Conservation (phyloP, 1,140 invertebrate species). For the Venustaconcha ellipsiformis region DNA sequence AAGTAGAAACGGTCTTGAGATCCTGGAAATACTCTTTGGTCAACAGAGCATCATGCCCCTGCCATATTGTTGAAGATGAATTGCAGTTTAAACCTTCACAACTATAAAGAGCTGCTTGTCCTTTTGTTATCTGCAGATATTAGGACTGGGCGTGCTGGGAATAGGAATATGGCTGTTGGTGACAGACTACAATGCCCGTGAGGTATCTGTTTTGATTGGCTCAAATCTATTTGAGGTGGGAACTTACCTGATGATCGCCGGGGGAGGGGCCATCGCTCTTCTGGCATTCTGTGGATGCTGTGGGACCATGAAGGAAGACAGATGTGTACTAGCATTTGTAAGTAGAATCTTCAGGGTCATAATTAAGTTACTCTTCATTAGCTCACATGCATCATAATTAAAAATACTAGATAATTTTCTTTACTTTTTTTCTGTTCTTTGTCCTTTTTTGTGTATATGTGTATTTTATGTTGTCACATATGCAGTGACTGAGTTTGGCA, state of each 20-base stretch:
- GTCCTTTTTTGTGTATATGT: too few species aligned
- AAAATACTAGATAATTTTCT: too few species aligned
- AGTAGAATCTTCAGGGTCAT: slow-evolving; percentile 31
- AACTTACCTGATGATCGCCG: slow-evolving; percentile 61
- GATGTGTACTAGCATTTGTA: slow-evolving; percentile 65
- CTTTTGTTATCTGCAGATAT: slow-evolving; percentile 41
- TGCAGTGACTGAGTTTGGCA: too few species aligned
- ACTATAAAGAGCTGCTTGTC: not conserved
- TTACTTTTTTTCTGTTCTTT: too few species aligned
- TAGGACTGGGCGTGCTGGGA: slow-evolving; percentile 57
- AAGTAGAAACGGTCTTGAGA: not conserved
- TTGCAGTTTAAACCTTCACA: not conserved
- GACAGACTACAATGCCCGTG: slow-evolving; percentile 61
- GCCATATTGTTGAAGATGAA: not conserved
- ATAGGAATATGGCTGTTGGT: slow-evolving; percentile 63
- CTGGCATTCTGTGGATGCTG: slow-evolving; percentile 65
- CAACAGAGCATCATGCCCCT: not conserved
- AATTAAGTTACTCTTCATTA: too few species aligned
- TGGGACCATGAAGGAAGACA: slow-evolving; percentile 64
- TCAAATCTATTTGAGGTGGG: slow-evolving; percentile 60
- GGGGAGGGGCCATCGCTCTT: slow-evolving; percentile 58
- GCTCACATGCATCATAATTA: not conserved
- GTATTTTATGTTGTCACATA: too few species aligned
- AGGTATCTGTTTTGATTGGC: slow-evolving; percentile 58
- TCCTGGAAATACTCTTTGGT: not conserved